phyloP scores from a whole-genome alignment of 2,797 vertebrate species.

The Channallabes apus region DNA sequence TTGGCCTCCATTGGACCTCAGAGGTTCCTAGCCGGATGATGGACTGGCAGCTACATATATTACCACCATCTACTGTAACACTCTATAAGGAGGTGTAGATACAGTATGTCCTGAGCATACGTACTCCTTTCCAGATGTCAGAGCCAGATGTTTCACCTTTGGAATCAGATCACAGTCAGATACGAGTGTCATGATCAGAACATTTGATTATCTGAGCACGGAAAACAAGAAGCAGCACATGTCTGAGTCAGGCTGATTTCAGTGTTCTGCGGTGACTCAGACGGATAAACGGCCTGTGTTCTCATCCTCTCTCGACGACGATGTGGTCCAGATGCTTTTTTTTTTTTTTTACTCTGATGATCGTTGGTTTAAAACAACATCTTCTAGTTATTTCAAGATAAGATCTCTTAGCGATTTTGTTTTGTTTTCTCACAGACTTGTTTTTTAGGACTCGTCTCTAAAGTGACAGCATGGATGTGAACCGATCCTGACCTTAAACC shows the following conservation, averaged over 20 bases:
- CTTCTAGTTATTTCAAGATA: background rate
- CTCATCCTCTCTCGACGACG: background rate
- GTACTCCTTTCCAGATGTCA: background rate
- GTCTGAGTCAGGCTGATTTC: background rate
- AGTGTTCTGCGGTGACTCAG: background rate
- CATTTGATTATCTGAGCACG: background rate
- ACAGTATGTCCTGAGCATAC: background rate
- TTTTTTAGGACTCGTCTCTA: background rate
- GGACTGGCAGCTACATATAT: background rate
- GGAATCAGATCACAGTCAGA: background rate
- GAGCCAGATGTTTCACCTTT: background rate
- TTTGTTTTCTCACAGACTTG: background rate
- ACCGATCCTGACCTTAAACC: background rate
- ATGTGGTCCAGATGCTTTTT: background rate
- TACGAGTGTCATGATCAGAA: background rate
- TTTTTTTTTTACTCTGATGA: too few relatives aligned
- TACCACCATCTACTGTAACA: background rate
- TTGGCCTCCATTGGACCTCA: too few relatives aligned
- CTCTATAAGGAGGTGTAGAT: background rate
- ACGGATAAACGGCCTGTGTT: background rate
- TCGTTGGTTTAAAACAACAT: background rate
- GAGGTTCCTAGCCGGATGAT: too few relatives aligned
- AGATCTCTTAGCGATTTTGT: background rate
- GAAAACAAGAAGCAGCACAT: background rate
- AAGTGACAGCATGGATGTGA: too few relatives aligned